Base-by-base conservation (phyloP, 1,140 invertebrate genomes). In the Caenorhabditis elegans region DNA sequence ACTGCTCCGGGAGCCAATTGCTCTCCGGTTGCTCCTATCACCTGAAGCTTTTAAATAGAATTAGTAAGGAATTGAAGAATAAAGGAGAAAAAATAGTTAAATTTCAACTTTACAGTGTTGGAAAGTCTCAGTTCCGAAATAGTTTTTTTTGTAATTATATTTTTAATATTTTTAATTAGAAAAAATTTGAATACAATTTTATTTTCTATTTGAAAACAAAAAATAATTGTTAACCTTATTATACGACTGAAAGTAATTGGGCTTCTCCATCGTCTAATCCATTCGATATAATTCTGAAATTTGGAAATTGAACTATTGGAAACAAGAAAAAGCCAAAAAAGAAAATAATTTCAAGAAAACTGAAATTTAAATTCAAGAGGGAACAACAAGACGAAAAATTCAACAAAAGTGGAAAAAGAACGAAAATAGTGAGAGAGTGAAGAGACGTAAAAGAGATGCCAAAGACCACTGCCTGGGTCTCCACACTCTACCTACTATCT, bases 1-100 rank as follows among this genome's bases (percentile, higher is more conserved):
- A 81, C 80, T n/a, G 80, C 80, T 48, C 80, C 80, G 17, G 80
- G 80, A 60, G 80, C 80, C 24, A 81, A 36, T 70, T 81, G 80
- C 39, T 81, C 80, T 51, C 80, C 80, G 5, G 80, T 81, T 15
- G 65, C 80, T 26, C 80, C 80, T 34, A 81, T 53, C 46, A 81
- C 39, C 80, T 81, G 75, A 76, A 80, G 19, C 6, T 28, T 39
- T 75, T 36, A 10, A 34, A 75, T 31, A 11, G 26, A 11, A 13
- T 75, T 31, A 75, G 6, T 31, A 11, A n/a, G n/a, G n/a, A n/a
- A n/a, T n/a, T n/a, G n/a, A n/a, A n/a, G n/a, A n/a, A n/a, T n/a
- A n/a, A n/a, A n/a, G n/a, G n/a, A n/a, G n/a, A n/a, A n/a, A n/a
- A n/a, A n/a, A n/a, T n/a, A n/a, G n/a, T n/a, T n/a, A n/a, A n/a